phyloP scores from a whole-genome alignment of 2,888 invertebrate genomes.

The Tetranychus truncatus region DNA sequence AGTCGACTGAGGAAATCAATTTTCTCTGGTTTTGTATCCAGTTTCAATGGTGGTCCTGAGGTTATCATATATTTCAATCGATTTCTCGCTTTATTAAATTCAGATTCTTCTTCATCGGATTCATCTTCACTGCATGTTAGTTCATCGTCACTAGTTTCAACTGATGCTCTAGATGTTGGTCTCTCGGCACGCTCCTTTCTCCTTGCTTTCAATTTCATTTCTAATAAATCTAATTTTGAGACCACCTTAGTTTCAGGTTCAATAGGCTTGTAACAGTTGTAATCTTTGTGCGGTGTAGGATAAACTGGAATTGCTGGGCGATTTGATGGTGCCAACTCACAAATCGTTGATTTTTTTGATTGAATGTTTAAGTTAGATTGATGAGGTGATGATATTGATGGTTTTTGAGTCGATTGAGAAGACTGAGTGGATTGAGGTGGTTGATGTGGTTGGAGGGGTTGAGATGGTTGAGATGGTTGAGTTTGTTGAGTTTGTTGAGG shows the following conservation, averaged over 20 bases:
- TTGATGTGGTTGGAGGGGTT: neutral
- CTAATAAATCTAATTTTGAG: slow-evolving; percentile 33
- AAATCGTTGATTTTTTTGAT: neutral
- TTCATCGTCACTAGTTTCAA: slow-evolving; percentile 10
- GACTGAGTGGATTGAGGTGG: neutral
- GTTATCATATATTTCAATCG: slow-evolving; percentile 27
- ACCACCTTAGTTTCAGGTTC: slow-evolving; percentile 13
- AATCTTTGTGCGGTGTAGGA: neutral
- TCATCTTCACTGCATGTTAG: slow-evolving; percentile 28
- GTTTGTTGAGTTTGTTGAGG: neutral
- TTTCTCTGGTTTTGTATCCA: slow-evolving; percentile 29
- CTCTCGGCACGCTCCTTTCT: slow-evolving; percentile 27
- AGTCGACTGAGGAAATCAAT: slow-evolving; percentile 21
- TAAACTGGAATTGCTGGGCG: neutral
- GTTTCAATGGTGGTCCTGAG: slow-evolving; percentile 30
- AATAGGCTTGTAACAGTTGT: too few relatives aligned
- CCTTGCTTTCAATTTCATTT: slow-evolving; percentile 29
- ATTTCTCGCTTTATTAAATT: neutral
- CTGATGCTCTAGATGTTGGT: neutral
- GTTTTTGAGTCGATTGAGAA: neutral
- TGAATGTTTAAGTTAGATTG: neutral
- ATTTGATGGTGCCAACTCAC: neutral
- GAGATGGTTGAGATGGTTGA: neutral
- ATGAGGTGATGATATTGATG: neutral
- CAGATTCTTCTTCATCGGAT: slow-evolving; percentile 19